phyloP scores from a whole-genome alignment of 30 jellyfish, hydroid and myxozoan species.

The Hydractinia symbiolongicarpus region DNA sequence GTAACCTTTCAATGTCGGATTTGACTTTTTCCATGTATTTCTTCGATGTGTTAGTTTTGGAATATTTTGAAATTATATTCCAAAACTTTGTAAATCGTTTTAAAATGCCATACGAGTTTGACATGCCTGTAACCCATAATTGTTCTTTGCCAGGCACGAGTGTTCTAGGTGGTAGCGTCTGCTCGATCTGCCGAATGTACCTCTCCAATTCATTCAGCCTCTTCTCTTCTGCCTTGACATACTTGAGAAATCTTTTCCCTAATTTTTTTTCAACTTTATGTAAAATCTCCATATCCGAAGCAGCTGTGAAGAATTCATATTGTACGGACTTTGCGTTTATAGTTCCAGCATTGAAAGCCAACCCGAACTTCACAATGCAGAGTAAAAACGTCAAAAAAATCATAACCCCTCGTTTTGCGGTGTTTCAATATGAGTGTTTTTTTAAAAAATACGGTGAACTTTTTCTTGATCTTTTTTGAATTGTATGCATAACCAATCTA shows the following conservation, averaged over 20 bases:
- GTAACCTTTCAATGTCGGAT: slow-evolving; percentile 12
- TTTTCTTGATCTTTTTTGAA: too few species aligned
- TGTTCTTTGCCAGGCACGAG: neutral
- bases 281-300: slow-evolving; percentile 69
- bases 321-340: too few species aligned
- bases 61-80: slow-evolving; percentile 36
- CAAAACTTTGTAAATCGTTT: slow-evolving; percentile 58
- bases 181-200: slow-evolving; percentile 33
- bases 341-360: too few species aligned
- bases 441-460: too few species aligned
- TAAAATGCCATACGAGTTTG: slow-evolving; percentile 38
- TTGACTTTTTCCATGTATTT: slow-evolving; percentile 5
- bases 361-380: too few species aligned
- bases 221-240: slow-evolving; percentile 44
- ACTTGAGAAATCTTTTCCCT: slow-evolving; percentile 29
- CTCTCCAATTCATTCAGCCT: slow-evolving; percentile 50
- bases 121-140: slow-evolving; percentile 37
- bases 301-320: slow-evolving; percentile 52
- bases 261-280: slow-evolving; percentile 54
- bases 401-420: too few species aligned
- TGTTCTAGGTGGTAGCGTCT: slow-evolving; percentile 12
- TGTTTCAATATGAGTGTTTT: too few species aligned
- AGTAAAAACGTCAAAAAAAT: too few species aligned
- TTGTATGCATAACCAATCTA: too few species aligned
- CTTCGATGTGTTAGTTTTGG: slow-evolving; percentile 14